phyloP scores from a whole-genome alignment of 2,113 vertebrate genomes.

The Crotophaga sulcirostris region DNA sequence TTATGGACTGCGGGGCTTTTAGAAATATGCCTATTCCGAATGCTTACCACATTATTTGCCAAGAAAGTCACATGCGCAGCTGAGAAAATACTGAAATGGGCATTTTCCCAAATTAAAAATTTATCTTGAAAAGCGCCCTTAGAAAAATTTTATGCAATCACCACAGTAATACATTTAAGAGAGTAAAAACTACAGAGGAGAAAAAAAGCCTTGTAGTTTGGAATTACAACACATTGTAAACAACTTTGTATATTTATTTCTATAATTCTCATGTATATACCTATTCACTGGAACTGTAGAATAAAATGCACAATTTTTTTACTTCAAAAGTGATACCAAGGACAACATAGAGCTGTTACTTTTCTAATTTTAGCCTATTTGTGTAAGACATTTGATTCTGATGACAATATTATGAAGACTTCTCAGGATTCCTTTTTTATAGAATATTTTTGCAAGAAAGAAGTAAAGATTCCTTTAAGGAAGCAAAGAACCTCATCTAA shows the following conservation, averaged over 20 bases:
- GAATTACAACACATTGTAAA: background rate
- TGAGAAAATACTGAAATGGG: constrained; percentile 56
- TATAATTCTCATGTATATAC: background rate
- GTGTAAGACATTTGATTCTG: background rate
- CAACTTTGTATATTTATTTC: background rate
- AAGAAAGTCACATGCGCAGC: constrained; percentile 44
- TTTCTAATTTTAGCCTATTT: background rate
- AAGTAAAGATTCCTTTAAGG: background rate
- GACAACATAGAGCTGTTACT: background rate
- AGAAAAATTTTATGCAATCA: background rate
- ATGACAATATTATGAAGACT: background rate
- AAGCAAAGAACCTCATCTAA: constrained; percentile 2
- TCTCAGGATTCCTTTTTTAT: background rate
- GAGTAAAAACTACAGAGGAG: background rate
- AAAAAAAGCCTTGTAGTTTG: background rate
- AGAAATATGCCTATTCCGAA: constrained; percentile 33
- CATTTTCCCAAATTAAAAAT: constrained; percentile 49
- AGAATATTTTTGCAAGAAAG: background rate
- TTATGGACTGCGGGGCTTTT: background rate
- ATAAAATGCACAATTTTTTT: constrained; percentile 1
- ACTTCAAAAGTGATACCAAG: background rate
- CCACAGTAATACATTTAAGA: constrained; percentile 1
- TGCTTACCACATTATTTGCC: constrained; percentile 18
- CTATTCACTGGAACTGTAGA: background rate
- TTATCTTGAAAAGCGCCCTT: background rate